These are phyloP conservation scores for Liolophura sinensis DNA, from an alignment of 1,140 invertebrate species.

Conservation along the genomic window DNA sequence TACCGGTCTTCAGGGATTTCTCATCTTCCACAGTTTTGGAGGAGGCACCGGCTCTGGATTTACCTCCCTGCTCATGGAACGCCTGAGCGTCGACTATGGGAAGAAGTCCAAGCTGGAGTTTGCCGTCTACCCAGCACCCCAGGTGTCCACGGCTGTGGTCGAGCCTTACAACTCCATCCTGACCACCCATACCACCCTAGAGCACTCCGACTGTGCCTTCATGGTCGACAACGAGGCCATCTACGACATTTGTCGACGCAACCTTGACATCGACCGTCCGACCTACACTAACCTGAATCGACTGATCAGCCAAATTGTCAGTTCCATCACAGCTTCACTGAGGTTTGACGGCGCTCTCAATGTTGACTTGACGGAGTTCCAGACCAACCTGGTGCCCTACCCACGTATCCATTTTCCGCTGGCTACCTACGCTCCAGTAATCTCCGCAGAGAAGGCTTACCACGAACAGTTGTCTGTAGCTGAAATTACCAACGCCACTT, in stretches of 20 bases:
- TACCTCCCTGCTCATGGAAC: no score
- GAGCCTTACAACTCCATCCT: slow-evolving; percentile 60
- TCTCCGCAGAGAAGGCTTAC: slow-evolving; percentile 33
- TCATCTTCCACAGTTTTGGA: no score
- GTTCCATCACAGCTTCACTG: slow-evolving; percentile 65
- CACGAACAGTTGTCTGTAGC: slow-evolving; percentile 76
- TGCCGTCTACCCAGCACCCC: slow-evolving; percentile 68
- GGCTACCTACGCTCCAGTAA: slow-evolving; percentile 41
- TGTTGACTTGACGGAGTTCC: slow-evolving; percentile 83
- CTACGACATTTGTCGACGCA: slow-evolving; percentile 85
- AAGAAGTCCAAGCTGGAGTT: slow-evolving; percentile 40
- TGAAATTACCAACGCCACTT: slow-evolving; percentile 65
- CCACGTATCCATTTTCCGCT: slow-evolving; percentile 37
- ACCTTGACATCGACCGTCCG: slow-evolving; percentile 71
- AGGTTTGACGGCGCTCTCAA: slow-evolving; percentile 86
- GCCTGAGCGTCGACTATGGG: not conserved
- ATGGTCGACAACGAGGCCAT: slow-evolving; percentile 80
- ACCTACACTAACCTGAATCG: slow-evolving; percentile 76
- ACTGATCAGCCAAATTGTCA: slow-evolving; percentile 71
- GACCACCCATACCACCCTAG: slow-evolving; percentile 56
- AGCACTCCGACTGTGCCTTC: slow-evolving; percentile 56
- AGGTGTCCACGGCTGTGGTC: slow-evolving; percentile 67
- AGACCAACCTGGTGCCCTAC: slow-evolving; percentile 53
- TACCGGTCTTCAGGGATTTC: no score
- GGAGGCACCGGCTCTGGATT: no score